Evolutionary conservation across 1,140 invertebrate genomes (phyloP).

Genomic region (Drosophila simulans): DNA sequence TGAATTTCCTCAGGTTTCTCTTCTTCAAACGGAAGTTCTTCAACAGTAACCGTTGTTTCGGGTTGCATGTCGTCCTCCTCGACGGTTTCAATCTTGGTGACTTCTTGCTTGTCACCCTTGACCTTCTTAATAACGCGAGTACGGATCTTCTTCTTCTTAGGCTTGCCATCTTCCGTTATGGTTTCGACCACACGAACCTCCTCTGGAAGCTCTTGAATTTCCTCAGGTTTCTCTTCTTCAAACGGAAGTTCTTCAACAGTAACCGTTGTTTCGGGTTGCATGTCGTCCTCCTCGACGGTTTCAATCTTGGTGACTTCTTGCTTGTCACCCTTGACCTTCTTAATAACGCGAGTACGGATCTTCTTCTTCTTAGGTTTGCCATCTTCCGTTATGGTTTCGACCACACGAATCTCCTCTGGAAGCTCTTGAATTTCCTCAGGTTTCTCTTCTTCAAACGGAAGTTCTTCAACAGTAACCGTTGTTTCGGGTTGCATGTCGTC

Average conservation of each 20-base stretch:
- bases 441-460: background rate
- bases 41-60: background rate
- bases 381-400: background rate
- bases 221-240: background rate
- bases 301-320: slow-evolving; percentile 8
- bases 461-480: slow-evolving; percentile 1
- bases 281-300: slow-evolving; percentile 3
- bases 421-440: background rate
- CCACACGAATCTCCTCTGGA: slow-evolving; percentile 1
- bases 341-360: slow-evolving; percentile 2
- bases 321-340: slow-evolving; percentile 9
- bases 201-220: slow-evolving; percentile 3
- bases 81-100: slow-evolving; percentile 1
- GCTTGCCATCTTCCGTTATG: slow-evolving; percentile 5
- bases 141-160: slow-evolving; percentile 13
- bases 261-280: background rate
- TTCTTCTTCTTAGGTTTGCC: slow-evolving; percentile 6
- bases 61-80: background rate
- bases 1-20: background rate
- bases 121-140: slow-evolving; percentile 8
- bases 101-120: slow-evolving; percentile 6
- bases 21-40: background rate
- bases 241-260: background rate
- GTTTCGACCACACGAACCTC: background rate
- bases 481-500: slow-evolving; percentile 4